Evolutionary conservation across 2,113 vertebrate genomes (phyloP).

Genomic region (Melanerpes formicivorus): DNA sequence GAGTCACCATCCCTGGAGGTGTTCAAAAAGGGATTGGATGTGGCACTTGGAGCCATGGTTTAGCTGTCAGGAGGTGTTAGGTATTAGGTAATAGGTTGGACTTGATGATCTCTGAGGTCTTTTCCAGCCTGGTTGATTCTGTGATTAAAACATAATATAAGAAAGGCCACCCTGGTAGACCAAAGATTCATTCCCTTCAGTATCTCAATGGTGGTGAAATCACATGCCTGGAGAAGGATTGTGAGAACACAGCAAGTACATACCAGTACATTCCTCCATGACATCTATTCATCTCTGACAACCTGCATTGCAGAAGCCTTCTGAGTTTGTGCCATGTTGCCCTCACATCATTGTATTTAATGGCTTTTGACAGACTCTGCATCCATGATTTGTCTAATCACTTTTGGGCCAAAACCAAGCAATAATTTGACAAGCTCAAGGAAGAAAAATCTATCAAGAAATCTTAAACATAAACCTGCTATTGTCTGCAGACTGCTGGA

Average conservation of each 20-base stretch:
- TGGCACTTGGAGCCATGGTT: too few relatives aligned
- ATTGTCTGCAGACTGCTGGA: neutral
- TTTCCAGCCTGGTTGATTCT: too few relatives aligned
- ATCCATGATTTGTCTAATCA: neutral
- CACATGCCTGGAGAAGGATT: neutral
- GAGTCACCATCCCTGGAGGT: too few relatives aligned
- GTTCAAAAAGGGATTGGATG: too few relatives aligned
- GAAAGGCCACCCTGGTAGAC: neutral
- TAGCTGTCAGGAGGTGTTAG: too few relatives aligned
- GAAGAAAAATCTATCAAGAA: neutral
- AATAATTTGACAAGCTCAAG: neutral
- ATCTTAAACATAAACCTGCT: neutral
- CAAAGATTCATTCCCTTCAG: neutral
- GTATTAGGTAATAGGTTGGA: too few relatives aligned
- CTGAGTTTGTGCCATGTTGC: neutral
- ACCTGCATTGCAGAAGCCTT: neutral
- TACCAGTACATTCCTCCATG: neutral
- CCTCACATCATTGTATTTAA: neutral
- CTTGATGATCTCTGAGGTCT: too few relatives aligned
- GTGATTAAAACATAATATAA: neutral
- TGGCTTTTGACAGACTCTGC: neutral
- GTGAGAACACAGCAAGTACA: neutral
- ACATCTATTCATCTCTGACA: neutral
- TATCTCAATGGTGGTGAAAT: neutral
- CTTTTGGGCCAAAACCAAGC: neutral